phyloP scores from a whole-genome alignment of 2,113 vertebrate species.

The Bujurquina vittata region DNA sequence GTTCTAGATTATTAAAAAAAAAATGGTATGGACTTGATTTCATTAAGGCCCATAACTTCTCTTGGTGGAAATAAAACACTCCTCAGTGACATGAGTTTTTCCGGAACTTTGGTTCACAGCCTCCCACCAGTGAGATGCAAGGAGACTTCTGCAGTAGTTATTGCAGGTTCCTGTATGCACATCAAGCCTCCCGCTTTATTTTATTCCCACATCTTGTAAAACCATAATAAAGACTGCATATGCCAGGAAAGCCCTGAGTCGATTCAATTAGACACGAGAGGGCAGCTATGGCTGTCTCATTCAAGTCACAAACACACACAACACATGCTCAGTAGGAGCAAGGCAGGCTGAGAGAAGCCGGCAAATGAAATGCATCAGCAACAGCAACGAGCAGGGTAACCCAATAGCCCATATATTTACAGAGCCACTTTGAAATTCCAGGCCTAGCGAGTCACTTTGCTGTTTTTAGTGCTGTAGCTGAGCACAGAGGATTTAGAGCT shows the following conservation, averaged over 20 bases:
- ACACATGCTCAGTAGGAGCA: not conserved
- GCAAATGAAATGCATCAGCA: conserved; percentile 49
- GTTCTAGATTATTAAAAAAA: not conserved
- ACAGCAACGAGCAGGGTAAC: conserved; percentile 60
- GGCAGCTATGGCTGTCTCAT: not conserved
- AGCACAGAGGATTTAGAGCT: conserved; percentile 41
- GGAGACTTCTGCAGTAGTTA: conserved; percentile 24
- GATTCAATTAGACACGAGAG: conserved; percentile 61
- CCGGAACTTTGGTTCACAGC: conserved; percentile 50
- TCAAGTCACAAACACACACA: conserved; percentile 26
- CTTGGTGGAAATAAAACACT: conserved; percentile 28
- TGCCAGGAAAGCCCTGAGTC: conserved; percentile 34
- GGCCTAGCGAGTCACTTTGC: conserved; percentile 56
- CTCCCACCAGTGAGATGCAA: conserved; percentile 48
- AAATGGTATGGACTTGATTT: conserved; percentile 19
- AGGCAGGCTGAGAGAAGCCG: not conserved
- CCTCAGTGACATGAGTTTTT: conserved; percentile 42
- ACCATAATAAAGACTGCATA: conserved; percentile 52
- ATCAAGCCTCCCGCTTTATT: conserved; percentile 56
- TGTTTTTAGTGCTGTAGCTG: conserved; percentile 59
- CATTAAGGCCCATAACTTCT: conserved; percentile 19
- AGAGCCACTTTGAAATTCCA: conserved; percentile 64
- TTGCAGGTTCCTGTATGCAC: conserved; percentile 44
- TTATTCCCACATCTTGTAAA: conserved; percentile 60
- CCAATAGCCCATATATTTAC: conserved; percentile 68